These are phyloP conservation scores for Chaetodon auriga DNA, from an alignment of 2,113 vertebrate genomes.

Conservation along the genomic window DNA sequence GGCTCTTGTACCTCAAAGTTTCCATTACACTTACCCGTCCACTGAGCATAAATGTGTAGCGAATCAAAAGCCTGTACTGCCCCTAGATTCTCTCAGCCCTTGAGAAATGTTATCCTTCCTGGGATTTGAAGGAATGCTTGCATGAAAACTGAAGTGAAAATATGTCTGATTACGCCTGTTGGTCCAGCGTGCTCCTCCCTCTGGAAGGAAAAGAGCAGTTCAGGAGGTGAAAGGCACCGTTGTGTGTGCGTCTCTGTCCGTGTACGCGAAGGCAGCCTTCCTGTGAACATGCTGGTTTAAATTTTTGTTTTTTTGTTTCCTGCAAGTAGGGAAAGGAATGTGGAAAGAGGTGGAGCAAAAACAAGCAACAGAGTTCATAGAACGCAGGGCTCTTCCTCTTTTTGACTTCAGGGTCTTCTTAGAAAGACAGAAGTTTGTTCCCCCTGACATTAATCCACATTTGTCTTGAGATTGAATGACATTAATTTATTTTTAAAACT, in stretches of 20 bases:
- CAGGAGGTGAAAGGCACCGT: constrained; percentile 22
- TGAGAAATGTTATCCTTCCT: neutral
- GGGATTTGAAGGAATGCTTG: constrained; percentile 5
- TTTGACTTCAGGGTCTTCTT: neutral
- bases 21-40: constrained; percentile 1
- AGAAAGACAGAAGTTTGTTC: neutral
- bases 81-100: neutral
- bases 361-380: neutral
- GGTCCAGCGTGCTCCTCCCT: neutral
- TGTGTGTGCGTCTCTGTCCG: neutral
- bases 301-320: neutral
- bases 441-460: neutral
- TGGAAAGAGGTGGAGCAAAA: constrained; percentile 11
- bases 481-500: neutral
- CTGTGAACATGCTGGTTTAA: neutral
- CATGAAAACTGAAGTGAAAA: neutral
- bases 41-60: neutral
- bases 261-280: neutral
- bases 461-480: neutral
- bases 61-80: neutral
- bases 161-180: neutral
- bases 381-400: neutral
- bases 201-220: neutral
- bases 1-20: neutral
- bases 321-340: constrained; percentile 38